These are phyloP conservation scores for Heliconius eleuchia DNA, from an alignment of 1,140 invertebrate genomes.

Conservation along the genomic window DNA sequence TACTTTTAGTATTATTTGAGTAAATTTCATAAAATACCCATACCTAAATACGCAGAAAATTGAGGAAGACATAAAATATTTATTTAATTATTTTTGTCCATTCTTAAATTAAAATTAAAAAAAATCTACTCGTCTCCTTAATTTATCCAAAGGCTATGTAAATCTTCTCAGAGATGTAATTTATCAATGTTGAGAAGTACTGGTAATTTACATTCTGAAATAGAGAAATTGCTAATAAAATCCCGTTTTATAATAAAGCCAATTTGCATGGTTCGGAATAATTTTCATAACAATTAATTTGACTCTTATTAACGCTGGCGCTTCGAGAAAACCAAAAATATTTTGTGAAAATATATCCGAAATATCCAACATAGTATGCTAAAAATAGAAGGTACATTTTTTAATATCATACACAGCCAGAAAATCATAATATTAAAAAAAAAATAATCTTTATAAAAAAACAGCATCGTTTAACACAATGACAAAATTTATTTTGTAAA, in stretches of 20 bases:
- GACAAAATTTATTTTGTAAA: too few species aligned
- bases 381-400: too few species aligned
- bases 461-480: too few species aligned
- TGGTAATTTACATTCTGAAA: constrained; percentile 8
- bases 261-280: constrained; percentile 9
- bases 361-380: too few species aligned
- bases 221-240: constrained; percentile 6
- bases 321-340: neutral
- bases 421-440: too few species aligned
- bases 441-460: too few species aligned
- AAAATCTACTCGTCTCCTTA: neutral
- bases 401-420: too few species aligned
- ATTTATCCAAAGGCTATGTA: constrained; percentile 1
- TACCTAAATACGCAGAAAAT: neutral
- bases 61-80: neutral
- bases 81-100: neutral
- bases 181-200: constrained; percentile 3
- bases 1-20: too few species aligned
- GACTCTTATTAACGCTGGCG: neutral
- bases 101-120: neutral
- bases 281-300: constrained; percentile 1
- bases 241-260: constrained; percentile 2
- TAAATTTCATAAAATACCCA: neutral
- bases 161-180: constrained; percentile 5
- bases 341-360: neutral